A percentile compares a stretch with the other conserved stretches of the same genome.
Evolutionary conservation across 2,888 invertebrate genomes (phyloP).

Genomic region (Metacarcinus magister): DNA sequence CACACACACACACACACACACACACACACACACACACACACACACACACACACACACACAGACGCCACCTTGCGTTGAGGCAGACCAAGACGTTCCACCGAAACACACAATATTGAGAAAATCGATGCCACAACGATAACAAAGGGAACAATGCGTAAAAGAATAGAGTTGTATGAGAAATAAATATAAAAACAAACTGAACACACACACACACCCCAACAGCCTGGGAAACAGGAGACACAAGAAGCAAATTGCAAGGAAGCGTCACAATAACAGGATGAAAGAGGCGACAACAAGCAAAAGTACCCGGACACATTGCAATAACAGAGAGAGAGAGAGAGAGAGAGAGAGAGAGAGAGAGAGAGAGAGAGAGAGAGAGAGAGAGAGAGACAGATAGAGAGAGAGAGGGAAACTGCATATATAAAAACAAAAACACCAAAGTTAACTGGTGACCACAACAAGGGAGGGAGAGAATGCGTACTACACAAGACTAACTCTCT

Average conservation of each 20-base stretch:
- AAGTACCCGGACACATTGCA: neutral
- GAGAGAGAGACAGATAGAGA: neutral
- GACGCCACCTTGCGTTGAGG: neutral
- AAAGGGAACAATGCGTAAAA: neutral
- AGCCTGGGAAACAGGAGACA: neutral
- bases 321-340: neutral
- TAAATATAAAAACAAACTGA: neutral
- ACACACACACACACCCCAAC: neutral
- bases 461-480: constrained; percentile 1
- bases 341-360: neutral
- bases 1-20: neutral
- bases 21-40: too few relatives aligned
- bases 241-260: neutral
- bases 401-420: neutral
- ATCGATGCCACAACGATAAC: neutral
- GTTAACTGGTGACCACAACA: neutral
- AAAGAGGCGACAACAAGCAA: neutral
- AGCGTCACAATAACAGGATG: constrained; percentile 11
- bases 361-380: constrained; percentile 13
- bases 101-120: neutral
- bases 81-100: neutral
- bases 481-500: neutral
- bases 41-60: too few relatives aligned
- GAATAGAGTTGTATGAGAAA: neutral
- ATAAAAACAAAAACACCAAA: neutral